Conservation (phyloP, 2,888 invertebrate species). For the Lasioglossum morio region DNA sequence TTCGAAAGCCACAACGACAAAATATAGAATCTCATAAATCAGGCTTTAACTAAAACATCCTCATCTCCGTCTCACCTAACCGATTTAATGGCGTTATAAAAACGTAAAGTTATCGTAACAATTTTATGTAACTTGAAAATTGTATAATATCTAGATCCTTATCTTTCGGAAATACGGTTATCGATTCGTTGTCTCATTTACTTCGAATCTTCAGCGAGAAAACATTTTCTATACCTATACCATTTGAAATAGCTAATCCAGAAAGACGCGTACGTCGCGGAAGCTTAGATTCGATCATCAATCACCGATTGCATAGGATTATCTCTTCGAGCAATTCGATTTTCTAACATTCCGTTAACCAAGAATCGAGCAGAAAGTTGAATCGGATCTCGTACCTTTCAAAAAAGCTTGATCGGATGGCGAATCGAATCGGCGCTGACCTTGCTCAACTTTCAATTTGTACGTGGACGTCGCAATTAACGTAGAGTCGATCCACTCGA, state of each 20-base stretch:
- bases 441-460: conserved; percentile 17
- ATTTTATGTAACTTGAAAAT: not conserved
- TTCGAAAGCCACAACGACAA: not conserved
- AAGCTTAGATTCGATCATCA: not conserved
- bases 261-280: not conserved
- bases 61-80: not conserved
- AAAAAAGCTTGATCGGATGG: not conserved
- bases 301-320: not conserved
- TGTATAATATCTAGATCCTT: not conserved
- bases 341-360: not conserved
- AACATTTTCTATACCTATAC: not conserved
- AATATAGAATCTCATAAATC: not conserved
- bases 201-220: too few relatives aligned
- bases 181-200: not conserved
- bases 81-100: not conserved
- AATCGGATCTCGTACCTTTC: conserved; percentile 10
- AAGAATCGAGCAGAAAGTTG: not conserved
- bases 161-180: not conserved
- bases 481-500: conserved; percentile 6
- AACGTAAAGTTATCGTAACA: not conserved
- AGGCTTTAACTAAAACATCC: not conserved
- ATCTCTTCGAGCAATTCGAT: not conserved
- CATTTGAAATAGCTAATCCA: not conserved
- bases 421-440: conserved; percentile 27
- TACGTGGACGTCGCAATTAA: not conserved